Base-by-base conservation (phyloP, 2,797 vertebrate species). In the Acanthornis magna region DNA sequence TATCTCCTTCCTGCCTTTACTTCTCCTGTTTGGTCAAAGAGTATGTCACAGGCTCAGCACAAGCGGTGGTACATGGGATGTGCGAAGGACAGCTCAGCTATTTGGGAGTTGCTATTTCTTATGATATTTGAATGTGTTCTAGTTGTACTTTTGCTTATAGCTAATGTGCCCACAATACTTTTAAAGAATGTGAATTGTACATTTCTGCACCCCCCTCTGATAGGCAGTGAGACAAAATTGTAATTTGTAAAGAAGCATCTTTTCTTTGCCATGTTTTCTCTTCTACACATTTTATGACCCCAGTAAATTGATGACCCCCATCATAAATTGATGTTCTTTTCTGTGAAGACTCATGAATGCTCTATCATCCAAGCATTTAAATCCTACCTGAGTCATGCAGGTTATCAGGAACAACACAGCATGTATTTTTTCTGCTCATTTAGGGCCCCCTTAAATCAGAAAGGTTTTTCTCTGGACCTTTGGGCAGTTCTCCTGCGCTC, bases 181-280 rank as follows among this genome's bases (percentile, higher is more conserved):
- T 48, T 42, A 34, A 62, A 26, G 57, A 77, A 38, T 2, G 0
- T 55, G 22, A 67, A 25, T 1, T 2, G 7, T 27, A 1, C 21
- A 9, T 70, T 93, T 82, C 42, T 88, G 47, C 60, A 60, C n/a
- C 15, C 22, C 16, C 9, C 43, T 79, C 47, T 76, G 13, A 12
- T 32, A n/a, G 50, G 19, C 51, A 47, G 40, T 58, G 58, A 40
- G 42, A 47, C 17, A 65, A 21, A 79, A 36, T 17, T 38, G 5
- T 43, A 38, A 20, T 30, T 22, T 23, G 4, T 30, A 54, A 43
- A 10, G 40, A 38, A 8, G 4, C 32, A 4, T 21, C 16, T 76
- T 65, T 60, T 61, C 25, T 71, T 68, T 38, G 11, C 15, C 29
- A 36, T 30, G 7, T 89, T 48, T 81, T 63, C 53, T 62, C 10